Evolutionary conservation across 2,888 invertebrate species (phyloP), one percentile per base, ranked within the genome.

Genomic region (Cordilura impudica): DNA sequence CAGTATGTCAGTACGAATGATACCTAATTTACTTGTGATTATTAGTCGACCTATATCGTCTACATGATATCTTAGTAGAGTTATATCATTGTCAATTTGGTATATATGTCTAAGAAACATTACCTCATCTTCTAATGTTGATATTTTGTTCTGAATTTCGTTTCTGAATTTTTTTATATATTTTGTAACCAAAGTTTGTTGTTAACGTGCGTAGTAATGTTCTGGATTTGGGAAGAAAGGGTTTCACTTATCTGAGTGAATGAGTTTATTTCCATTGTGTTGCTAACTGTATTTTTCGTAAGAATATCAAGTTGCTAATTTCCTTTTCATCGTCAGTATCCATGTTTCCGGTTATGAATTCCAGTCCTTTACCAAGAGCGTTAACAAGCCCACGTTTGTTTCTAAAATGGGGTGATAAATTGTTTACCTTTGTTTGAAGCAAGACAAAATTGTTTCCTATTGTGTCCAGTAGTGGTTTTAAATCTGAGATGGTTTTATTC

Each of bases 81-180:
- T 10, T 19, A 73, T 65, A 16, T 56, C 73, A 35, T 65, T 60
- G 51, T 74, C 67, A 12, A 74, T 74, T 31, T 58, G 67, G 18
- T 74, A 69, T 49, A 74, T 29, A 8, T 67, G 47, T 18, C 67
- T 49, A 12, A 60, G n/a, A 23, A 53, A 72, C 23, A 51, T 29
- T 18, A 72, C 54, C 53, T 63, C 51, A n/a, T 73, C 45, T 54
- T 73, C 65, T 23, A 66, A 18, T 14, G 18, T 19, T 6, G 39
- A 18, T 45, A 73, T 12, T 66, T 56, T 53, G 23, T 73, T 72
- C 10, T 35, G 31, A 23, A 58, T 58, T 8, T 53, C 47, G 6
- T 26, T 18, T 19, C 56, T 18, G 12, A 56, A 56, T 29, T 56
- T 16, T 18, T 39, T 58, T n/a, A 58, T 26, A 26, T 26, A 26